A percentile compares a stretch with the other conserved stretches of the same genome.
These are phyloP conservation scores for Lagodon rhomboides DNA, from an alignment of 2,797 vertebrate species.

Conservation along the genomic window DNA sequence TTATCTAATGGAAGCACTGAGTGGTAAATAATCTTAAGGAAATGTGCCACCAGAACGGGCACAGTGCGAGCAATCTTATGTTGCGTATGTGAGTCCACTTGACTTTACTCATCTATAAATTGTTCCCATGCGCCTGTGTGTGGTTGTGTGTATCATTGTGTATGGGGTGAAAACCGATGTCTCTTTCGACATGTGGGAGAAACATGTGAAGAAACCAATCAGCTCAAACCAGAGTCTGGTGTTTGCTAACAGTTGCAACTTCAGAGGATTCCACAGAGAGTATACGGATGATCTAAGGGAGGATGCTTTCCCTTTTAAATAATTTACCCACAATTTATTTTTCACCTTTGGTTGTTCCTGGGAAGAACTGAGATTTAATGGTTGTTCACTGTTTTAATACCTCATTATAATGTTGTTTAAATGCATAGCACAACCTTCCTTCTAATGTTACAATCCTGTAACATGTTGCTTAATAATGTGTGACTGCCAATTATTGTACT, in stretches of 20 bases:
- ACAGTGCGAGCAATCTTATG: not conserved
- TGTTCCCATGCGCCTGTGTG: constrained; percentile 1
- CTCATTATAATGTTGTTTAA: not conserved
- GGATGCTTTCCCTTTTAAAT: constrained; percentile 48
- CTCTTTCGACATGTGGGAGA: constrained; percentile 45
- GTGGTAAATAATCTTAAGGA: not conserved
- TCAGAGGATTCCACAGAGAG: constrained; percentile 31
- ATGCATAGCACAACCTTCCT: too few species aligned
- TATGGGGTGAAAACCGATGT: constrained; percentile 25
- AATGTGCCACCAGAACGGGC: not conserved
- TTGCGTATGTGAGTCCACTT: not conserved
- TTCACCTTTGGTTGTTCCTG: not conserved
- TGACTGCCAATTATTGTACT: not conserved
- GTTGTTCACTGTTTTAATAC: not conserved
- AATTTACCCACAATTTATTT: constrained; percentile 38
- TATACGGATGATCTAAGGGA: constrained; percentile 56
- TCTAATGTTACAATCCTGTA: not conserved
- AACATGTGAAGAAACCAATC: constrained; percentile 61
- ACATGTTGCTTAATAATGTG: not conserved
- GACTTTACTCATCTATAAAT: constrained; percentile 26
- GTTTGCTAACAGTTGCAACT: constrained; percentile 69
- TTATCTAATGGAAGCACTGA: not conserved
- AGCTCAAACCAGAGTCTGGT: constrained; percentile 45
- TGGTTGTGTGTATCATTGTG: not conserved
- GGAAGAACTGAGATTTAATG: not conserved